These are phyloP conservation scores for Parambassis ranga DNA, from an alignment of 2,797 vertebrate species.

Conservation along the genomic window DNA sequence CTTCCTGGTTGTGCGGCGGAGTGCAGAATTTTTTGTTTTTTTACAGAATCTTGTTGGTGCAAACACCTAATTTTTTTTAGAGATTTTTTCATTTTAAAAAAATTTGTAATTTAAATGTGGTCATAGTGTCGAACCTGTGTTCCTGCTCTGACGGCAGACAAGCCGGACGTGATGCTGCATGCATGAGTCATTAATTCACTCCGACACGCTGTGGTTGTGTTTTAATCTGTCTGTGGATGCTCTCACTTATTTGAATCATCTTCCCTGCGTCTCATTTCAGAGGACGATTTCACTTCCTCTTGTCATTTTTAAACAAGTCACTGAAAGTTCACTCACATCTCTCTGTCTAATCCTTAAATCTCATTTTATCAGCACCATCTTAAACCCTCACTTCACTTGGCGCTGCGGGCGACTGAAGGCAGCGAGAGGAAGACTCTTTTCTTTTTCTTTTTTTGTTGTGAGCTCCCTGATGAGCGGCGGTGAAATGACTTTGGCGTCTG, in stretches of 20 bases:
- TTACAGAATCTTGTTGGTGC: too few species aligned
- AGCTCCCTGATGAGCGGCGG: constrained; percentile 46
- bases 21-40: too few species aligned
- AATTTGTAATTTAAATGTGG: too few species aligned
- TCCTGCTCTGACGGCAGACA: too few species aligned
- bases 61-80: too few species aligned
- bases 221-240: too few species aligned
- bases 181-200: too few species aligned
- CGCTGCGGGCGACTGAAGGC: constrained; percentile 31
- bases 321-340: constrained; percentile 41
- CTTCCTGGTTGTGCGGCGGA: too few species aligned
- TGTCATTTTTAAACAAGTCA: constrained; percentile 43
- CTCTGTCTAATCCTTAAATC: constrained; percentile 51
- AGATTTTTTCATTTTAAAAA: too few species aligned
- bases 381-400: constrained; percentile 37
- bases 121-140: too few species aligned
- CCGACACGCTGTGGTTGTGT: too few species aligned
- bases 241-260: not conserved
- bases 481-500: constrained; percentile 53
- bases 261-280: not conserved
- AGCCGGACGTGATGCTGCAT: too few species aligned
- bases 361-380: constrained; percentile 46
- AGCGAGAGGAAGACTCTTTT: not conserved
- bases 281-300: constrained; percentile 1
- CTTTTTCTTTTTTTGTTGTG: constrained; percentile 25